Percentiles rank a stretch among this genome's conserved stretches.
These are phyloP conservation scores for Nomada fucata DNA, from an alignment of 2,888 invertebrate species.

Conservation along the genomic window DNA sequence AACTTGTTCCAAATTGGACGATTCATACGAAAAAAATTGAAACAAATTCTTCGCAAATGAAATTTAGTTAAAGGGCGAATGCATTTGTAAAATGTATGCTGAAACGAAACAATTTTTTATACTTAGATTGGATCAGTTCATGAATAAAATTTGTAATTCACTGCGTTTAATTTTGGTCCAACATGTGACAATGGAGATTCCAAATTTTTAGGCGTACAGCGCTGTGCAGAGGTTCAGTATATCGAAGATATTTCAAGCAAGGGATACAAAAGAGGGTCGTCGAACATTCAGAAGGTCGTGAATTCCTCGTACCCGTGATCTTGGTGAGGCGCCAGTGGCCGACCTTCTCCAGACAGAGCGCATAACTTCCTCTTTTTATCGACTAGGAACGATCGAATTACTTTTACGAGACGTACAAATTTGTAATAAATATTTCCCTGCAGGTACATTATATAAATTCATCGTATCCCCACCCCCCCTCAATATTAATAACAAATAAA, in stretches of 20 bases:
- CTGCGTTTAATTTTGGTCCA: neutral
- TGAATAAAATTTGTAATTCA: neutral
- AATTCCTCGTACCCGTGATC: constrained; percentile 52
- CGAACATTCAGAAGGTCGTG: constrained; percentile 36
- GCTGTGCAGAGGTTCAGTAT: neutral
- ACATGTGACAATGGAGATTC: neutral
- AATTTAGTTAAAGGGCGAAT: too few species aligned
- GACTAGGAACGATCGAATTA: too few species aligned
- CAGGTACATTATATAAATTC: too few species aligned
- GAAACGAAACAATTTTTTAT: neutral
- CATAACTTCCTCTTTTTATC: constrained; percentile 44
- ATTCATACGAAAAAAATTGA: too few species aligned
- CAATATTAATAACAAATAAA: too few species aligned
- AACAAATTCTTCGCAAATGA: too few species aligned
- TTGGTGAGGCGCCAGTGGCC: constrained; percentile 61
- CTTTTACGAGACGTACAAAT: too few species aligned
- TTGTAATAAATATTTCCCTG: too few species aligned
- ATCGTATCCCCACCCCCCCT: too few species aligned
- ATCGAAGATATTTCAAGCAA: constrained; percentile 28
- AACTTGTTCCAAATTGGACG: too few species aligned
- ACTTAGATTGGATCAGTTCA: neutral
- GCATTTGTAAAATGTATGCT: too few species aligned
- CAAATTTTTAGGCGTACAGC: neutral
- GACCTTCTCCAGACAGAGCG: constrained; percentile 39
- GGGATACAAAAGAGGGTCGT: constrained; percentile 38